phyloP scores from a whole-genome alignment of 2,888 invertebrate species.

The Cosmorhoe ocellata region DNA sequence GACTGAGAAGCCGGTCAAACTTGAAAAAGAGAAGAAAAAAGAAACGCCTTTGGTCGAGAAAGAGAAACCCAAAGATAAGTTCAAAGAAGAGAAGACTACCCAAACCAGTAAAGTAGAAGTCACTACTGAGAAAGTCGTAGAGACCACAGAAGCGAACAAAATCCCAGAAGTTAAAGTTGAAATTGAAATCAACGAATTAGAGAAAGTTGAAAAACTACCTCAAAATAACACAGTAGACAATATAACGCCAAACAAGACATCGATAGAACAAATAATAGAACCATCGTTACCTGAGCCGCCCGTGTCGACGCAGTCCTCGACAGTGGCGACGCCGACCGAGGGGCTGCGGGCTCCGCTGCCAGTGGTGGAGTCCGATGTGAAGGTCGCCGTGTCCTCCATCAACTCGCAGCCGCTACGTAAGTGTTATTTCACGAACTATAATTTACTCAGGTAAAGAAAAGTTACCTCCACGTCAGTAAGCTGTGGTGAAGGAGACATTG shows the following conservation, averaged over 20 bases:
- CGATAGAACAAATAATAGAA: slow-evolving; percentile 56
- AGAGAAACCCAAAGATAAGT: slow-evolving; percentile 56
- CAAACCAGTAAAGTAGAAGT: slow-evolving; percentile 22
- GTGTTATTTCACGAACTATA: slow-evolving; percentile 42
- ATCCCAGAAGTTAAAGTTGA: slow-evolving; percentile 17
- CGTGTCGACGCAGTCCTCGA: slow-evolving; percentile 37
- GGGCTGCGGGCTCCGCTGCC: slow-evolving; percentile 53
- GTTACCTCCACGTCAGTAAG: too few relatives aligned
- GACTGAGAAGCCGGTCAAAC: slow-evolving; percentile 47
- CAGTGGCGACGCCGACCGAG: slow-evolving; percentile 64
- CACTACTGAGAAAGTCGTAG: slow-evolving; percentile 33
- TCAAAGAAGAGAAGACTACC: slow-evolving; percentile 31
- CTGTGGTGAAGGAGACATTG: too few relatives aligned
- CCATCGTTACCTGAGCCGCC: slow-evolving; percentile 55
- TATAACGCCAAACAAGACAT: slow-evolving; percentile 47
- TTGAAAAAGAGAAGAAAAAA: slow-evolving; percentile 67
- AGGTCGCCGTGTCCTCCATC: slow-evolving; percentile 60
- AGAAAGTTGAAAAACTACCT: slow-evolving; percentile 24
- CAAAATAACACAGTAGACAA: slow-evolving; percentile 3
- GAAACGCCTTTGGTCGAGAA: slow-evolving; percentile 54
- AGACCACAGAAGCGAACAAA: slow-evolving; percentile 26
- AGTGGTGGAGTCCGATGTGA: slow-evolving; percentile 34
- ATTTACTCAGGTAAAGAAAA: too few relatives aligned
- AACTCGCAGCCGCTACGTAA: slow-evolving; percentile 67
- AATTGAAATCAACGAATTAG: not conserved